Evolutionary conservation across 2,888 invertebrate genomes (phyloP), one percentile per base, ranked within the genome.

Genomic region (Oscheius myriophilus): DNA sequence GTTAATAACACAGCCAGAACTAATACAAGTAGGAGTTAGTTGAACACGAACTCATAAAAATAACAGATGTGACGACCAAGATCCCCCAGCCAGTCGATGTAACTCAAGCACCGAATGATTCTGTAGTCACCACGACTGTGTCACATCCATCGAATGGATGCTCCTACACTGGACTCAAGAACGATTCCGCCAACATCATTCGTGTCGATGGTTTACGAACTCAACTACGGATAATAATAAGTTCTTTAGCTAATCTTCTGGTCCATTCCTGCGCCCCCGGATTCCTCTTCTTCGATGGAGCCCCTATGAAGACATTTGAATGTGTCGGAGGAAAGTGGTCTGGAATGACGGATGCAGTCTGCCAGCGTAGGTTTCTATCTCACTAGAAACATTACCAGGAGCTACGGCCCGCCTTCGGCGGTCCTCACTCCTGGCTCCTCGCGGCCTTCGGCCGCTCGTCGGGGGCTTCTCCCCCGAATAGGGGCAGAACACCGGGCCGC

Each of bases 261-360:
- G 21, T 58, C 41, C 58, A 58, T 12, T 21, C 61, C 25, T 61
- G 61, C 45, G 61, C 16, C 16, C 3, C 25, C 9, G 61, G 61
- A 9, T 61, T 16, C 23, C n/a, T 23, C 23, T 61, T 61, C 45
- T 12, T 11, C 1, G 61, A 61, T 26, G 33, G 26, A 11, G 14
- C 61, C 11, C 61, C 61, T 12, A 4, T 61, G 26, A 45, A 33
- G 16, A 61, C 33, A 4, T 61, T 25, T 25, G 61, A 45, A 26
- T 61, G 61, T 25, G 18, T 46, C 45, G 46, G 7, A 25, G 49
- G 49, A 12, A 23, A 21, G 9, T 61, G 61, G 61, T 12, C 25
- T 2, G 61, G 61, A 26, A 9, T 46, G 16, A 61, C 9, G 4
- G 45, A 61, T 33, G 25, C 42, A 1, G 45, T 14, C 33, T 61